Percentiles rank a stretch among this genome's conserved stretches.
Conservation (phyloP, 2,113 vertebrate genomes). For the Rhagologus leucostigma region DNA sequence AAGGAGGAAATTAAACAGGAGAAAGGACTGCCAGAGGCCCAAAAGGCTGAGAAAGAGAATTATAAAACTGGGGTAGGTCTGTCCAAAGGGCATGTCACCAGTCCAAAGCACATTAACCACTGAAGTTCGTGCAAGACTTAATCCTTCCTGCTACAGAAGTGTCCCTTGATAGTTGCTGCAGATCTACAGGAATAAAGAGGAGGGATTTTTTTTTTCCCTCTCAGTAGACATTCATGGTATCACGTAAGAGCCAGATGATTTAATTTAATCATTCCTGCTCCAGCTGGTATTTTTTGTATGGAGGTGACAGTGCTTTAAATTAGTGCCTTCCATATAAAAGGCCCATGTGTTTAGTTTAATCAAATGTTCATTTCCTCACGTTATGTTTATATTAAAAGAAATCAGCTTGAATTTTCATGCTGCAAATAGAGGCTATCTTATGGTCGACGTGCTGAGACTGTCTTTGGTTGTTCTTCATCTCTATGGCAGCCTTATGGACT, state of each 20-base stretch:
- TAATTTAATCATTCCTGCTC: slow-evolving; percentile 57
- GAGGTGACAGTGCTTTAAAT: slow-evolving; percentile 60
- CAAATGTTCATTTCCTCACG: slow-evolving; percentile 38
- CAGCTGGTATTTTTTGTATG: slow-evolving; percentile 41
- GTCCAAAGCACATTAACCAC: slow-evolving; percentile 61
- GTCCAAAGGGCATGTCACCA: slow-evolving; percentile 57
- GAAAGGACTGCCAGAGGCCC: slow-evolving; percentile 52
- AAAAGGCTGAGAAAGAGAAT: slow-evolving; percentile 47
- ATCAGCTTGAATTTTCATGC: slow-evolving; percentile 24
- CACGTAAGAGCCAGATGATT: slow-evolving; percentile 56
- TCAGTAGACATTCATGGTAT: slow-evolving; percentile 47
- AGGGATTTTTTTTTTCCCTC: background rate
- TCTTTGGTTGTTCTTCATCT: background rate
- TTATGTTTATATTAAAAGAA: slow-evolving; percentile 42
- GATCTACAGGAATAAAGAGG: slow-evolving; percentile 36
- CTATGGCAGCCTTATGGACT: background rate
- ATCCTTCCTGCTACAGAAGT: slow-evolving; percentile 50
- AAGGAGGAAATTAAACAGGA: slow-evolving; percentile 58
- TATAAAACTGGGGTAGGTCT: slow-evolving; percentile 60
- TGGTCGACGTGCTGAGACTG: background rate
- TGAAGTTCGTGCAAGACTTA: slow-evolving; percentile 42
- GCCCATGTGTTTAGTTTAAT: slow-evolving; percentile 49
- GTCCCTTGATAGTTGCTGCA: slow-evolving; percentile 26
- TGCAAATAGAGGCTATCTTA: background rate
- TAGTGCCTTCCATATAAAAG: slow-evolving; percentile 45